Evolutionary conservation across 2,888 invertebrate species (phyloP), one percentile per base, ranked within the genome.

Genomic region (Icerya purchasi): DNA sequence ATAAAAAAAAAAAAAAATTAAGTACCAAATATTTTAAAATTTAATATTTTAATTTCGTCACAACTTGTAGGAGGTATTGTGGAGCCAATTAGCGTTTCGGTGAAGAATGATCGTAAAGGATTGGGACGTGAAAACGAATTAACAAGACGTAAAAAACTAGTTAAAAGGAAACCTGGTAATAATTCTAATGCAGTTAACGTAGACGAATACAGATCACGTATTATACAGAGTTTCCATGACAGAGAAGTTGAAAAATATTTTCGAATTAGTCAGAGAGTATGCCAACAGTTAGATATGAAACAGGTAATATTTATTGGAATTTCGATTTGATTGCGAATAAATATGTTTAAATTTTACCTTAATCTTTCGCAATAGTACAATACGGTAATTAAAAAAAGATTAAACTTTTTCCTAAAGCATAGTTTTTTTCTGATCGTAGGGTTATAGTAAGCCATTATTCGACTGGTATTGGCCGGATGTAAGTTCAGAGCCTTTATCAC

Each of bases 61-160:
- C 62, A 57, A 25, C 19, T 55, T 58, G 69, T 69, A 64, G 68
- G 68, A 5, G 80, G 80, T 52, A 72, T 77, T 25, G 71, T 72
- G 3, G 82, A 81, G 66, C 84, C 84, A 0, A 78, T 84, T 59
- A 71, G 74, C 2, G 76, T 84, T 50, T 75, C 74, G 60, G 64
- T 84, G 1, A 84, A 81, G 70, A 70, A 72, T 2, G 77, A 78
- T 65, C 75, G 82, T 50, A 74, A 76, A 55, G 85, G 85, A 1
- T 70, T 85, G 14, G 85, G 84, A 0, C 70, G 74, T 51, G 74
- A 74, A 65, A 69, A 69, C 55, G 64, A 74, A 50, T 71, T 71
- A 65, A 72, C 74, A 68, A 67, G 73, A 20, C 64, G 66, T 63
- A 65, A 68, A 62, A 62, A 69, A 64, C 70, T 67, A 68, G 64